Base-by-base conservation (phyloP, 1,140 invertebrate genomes). In the Hyles vespertilio region DNA sequence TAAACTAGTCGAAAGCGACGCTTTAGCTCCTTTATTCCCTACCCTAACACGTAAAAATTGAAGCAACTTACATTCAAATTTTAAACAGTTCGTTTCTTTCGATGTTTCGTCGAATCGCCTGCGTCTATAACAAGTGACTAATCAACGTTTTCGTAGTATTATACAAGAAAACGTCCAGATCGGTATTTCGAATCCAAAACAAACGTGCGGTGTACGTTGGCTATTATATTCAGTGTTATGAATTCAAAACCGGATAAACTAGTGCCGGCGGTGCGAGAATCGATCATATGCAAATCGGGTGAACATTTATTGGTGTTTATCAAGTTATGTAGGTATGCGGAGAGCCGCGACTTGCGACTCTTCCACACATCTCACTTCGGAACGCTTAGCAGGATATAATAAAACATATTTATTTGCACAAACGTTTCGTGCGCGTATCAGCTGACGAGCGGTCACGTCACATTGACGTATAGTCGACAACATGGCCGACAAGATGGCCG, bases 401-500 rank as follows among this genome's bases (percentile, higher is more conserved):
- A 53, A 53, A 53, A 53, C 36, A 32, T n/a, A 44, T 44, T 60
- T 58, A 55, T 63, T 69, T 69, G 60, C 61, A 32, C 32, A 48
- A 48, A 40, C 36, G 40, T 54, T 44, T 54, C 52, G 40, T 56
- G 54, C 62, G 9, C 9, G 10, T 77, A 80, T 86, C 83, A 86
- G 83, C 83, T 86, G 83, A 84, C 70, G 64, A 63, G 4, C 51
- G 45, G 51, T 5, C 49, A 72, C 83, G 81, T 84, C 83, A 82
- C 59, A 48, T 76, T 84, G 78, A 82, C 77, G 74, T 76, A 63
- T 69, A 51, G 56, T 68, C 67, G 53, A 58, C 61, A 85, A 80
- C 64, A 82, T 81, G 79, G 79, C 79, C 58, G 76, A 62, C 75
- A 80, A 74, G 51, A 79, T 80, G 77, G 72, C 74, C 50, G 68